Base-by-base conservation (phyloP, 2,113 vertebrate genomes). In the Rhineura floridana region DNA sequence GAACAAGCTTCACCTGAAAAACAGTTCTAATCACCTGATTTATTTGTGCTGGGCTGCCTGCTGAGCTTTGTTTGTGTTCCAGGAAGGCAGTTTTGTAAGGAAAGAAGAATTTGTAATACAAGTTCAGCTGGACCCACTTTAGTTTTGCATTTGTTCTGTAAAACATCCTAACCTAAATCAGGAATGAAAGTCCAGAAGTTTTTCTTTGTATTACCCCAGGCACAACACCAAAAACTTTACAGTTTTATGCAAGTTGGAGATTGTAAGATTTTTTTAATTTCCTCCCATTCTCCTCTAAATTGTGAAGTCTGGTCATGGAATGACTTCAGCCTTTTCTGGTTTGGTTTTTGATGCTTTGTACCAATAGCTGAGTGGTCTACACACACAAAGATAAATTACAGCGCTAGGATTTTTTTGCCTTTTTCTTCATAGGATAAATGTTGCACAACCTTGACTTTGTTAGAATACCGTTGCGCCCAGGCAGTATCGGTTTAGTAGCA, bases 331-430 rank as follows among this genome's bases (percentile, higher is more conserved):
- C 88, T 90, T 75, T 46, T 92, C 70, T 86, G 3, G 50, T 91
- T 83, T 91, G 93, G 23, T 30, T 65, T 81, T 86, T 93, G 92
- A 93, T 92, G 86, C 67, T 28, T 50, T 93, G 88, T 10, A 83
- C 55, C 87, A 87, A 86, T 88, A n/a, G 59, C 83, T 86, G 81
- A 15, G 0, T 89, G 84, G 28, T 92, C 50, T 62, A 90, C 84
- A 46, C 52, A 50, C 44, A 36, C 46, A 2, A 36, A 89, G 87
- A 85, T 65, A 86, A 75, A 46, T 90, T 93, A 69, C 78, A 87
- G 76, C 92, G 90, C 86, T 89, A 92, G 88, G 92, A 93, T 88
- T 30, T 91, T 84, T 95, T 94, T 93, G 86, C 90, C 91, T 93
- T 93, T 59, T 91, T 90, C 0, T 1, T 87, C 62, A 83, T 50